These are phyloP conservation scores for Stichodactyla mertensii DNA, from an alignment of 64 coral and sea anemone genomes.

Conservation along the genomic window DNA sequence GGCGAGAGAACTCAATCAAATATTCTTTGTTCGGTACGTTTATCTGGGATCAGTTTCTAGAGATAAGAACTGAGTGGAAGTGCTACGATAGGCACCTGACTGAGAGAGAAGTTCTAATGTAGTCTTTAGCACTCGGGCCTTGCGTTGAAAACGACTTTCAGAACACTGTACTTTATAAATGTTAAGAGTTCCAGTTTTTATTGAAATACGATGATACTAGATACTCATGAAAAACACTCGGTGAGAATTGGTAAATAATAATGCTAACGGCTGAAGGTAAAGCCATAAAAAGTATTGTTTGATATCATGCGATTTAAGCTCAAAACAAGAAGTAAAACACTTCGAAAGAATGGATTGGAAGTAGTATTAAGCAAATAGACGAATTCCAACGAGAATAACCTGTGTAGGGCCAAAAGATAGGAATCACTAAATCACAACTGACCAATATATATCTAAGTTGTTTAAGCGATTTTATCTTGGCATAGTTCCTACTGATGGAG, in stretches of 20 bases:
- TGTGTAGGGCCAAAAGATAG: background rate
- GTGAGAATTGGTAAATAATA: too few relatives aligned
- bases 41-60: background rate
- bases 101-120: background rate
- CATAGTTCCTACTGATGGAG: background rate
- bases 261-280: too few relatives aligned
- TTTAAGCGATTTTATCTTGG: background rate
- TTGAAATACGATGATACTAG: too few relatives aligned
- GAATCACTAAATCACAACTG: background rate
- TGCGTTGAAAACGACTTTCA: background rate
- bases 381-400: background rate
- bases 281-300: too few relatives aligned
- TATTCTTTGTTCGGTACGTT: background rate
- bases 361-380: too few relatives aligned
- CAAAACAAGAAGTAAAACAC: too few relatives aligned
- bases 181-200: too few relatives aligned
- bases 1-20: background rate
- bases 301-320: too few relatives aligned
- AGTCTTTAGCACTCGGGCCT: background rate
- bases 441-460: constrained; percentile 13
- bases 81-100: background rate
- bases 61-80: background rate
- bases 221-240: too few relatives aligned
- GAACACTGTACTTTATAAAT: background rate
- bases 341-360: too few relatives aligned